These are phyloP conservation scores for Oscheius onirici DNA, from an alignment of 2,888 invertebrate species.

Conservation along the genomic window DNA sequence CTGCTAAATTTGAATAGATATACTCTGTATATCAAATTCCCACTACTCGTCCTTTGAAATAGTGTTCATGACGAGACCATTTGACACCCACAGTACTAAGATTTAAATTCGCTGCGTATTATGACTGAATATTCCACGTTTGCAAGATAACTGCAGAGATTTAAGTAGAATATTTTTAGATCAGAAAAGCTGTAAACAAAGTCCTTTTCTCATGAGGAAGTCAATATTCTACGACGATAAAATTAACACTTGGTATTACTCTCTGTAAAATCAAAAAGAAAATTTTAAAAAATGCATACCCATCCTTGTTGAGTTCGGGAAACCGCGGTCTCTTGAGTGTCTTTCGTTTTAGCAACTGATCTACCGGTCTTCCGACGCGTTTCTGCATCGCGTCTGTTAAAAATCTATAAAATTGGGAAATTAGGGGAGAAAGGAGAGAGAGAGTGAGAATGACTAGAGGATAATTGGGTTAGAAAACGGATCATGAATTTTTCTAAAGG, in stretches of 20 bases:
- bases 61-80: no score
- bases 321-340: slow-evolving; percentile 45
- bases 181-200: neutral
- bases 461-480: neutral
- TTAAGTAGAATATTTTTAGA: no score
- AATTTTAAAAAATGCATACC: slow-evolving; percentile 30
- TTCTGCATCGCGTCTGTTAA: slow-evolving; percentile 54
- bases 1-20: no score
- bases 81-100: no score
- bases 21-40: no score
- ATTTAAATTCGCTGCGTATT: no score
- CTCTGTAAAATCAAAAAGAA: slow-evolving; percentile 24
- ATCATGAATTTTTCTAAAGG: neutral
- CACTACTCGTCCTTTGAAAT: no score
- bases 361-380: slow-evolving; percentile 57
- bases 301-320: slow-evolving; percentile 34
- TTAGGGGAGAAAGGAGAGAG: neutral
- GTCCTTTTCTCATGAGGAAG: slow-evolving; percentile 37
- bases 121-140: no score
- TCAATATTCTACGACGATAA: neutral
- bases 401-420: slow-evolving; percentile 1
- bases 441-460: neutral
- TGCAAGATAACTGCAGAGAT: no score
- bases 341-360: slow-evolving; percentile 60
- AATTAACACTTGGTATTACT: neutral